Evolutionary conservation across 2,113 vertebrate species (phyloP), one percentile per base, ranked within the genome.

Genomic region (Varanus salvator): DNA sequence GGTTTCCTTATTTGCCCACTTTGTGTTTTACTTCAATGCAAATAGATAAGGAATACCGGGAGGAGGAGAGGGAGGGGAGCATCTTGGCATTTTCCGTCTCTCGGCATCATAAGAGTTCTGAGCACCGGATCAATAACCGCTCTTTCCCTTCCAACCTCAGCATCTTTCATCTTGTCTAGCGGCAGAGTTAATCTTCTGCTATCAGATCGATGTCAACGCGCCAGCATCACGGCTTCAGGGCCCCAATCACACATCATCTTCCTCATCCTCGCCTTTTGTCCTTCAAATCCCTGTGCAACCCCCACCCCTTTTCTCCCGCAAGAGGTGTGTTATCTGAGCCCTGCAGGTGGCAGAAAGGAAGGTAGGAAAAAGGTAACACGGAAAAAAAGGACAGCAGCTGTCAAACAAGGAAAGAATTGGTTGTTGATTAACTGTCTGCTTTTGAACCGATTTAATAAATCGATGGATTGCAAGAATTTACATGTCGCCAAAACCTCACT

Each of bases 101-200:
- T 54, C 44, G 5, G 88, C 82, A 19, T 68, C 60, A 68, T 77
- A 38, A 34, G 54, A 52, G 75, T 85, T 57, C 72, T 68, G 81
- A 25, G 29, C 38, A 23, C 81, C 9, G 72, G 82, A 89, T 89
- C 88, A 78, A 84, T 85, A 78, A 4, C 82, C 54, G 88, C 68
- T 90, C 88, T 85, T 78, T 78, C 75, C 23, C 83, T 38, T 60
- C 48, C 83, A 23, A n/a, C 83, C 64, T 15, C 52, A 66, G 50
- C 87, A 80, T 85, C 88, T 71, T 85, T 85, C 75, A 85, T 85
- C 83, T 69, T 38, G n/a, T 54, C 64, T 12, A 52, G 31, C 64
- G 3, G 60, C n/a, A 4, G 83, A 78, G 84, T 85, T 71, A 85
- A 83, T 85, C 83, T 90, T 52, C 83, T 38, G 50, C 76, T 85